Evolutionary conservation across 2,888 invertebrate genomes (phyloP), one percentile per base, ranked within the genome.

Genomic region (Ochropacha duplaris): DNA sequence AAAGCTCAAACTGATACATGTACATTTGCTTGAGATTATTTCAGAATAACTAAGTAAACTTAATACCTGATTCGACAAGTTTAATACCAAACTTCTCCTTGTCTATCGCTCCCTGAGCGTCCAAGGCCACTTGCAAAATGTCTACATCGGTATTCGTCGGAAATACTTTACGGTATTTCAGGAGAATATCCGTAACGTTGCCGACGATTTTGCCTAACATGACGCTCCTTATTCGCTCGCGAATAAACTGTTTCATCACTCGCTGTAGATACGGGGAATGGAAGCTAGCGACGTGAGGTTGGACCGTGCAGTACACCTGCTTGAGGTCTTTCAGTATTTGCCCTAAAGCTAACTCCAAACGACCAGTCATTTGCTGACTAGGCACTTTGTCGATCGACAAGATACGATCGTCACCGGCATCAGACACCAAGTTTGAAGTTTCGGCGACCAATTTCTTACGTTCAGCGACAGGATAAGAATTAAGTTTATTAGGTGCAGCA

Each of bases 321-420:
- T 74, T 83, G 36, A 89, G 67, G 28, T 84, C 75, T 72, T 87
- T 88, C 57, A 89, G 60, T 49, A 92, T 77, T 44, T 51, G 57
- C 56, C 91, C 90, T 55, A 92, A 66, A 22, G 85, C 86, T 57
- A 89, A 66, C 74, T 90, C 90, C 58, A 92, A 64, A n/a, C 90
- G 84, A 39, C 90, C 89, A 26, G 63, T 74, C 64, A 87, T 60
- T 65, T 81, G 81, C 49, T 68, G 69, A 39, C 78, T 65, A 2
- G 87, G 86, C 57, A 65, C 68, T 28, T 64, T 60, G 66, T 83
- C 78, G 51, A 66, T 69, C 59, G 84, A 66, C 61, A 80, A 60
- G 36, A 60, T 3, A 49, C 61, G 5, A 31, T 49, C 14, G 1
- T n/a, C n/a, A n/a, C 4, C n/a, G 14, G 36, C 6, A n/a, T 14